phyloP scores from a whole-genome alignment of 2,797 vertebrate genomes.

The Scarus forsteni region DNA sequence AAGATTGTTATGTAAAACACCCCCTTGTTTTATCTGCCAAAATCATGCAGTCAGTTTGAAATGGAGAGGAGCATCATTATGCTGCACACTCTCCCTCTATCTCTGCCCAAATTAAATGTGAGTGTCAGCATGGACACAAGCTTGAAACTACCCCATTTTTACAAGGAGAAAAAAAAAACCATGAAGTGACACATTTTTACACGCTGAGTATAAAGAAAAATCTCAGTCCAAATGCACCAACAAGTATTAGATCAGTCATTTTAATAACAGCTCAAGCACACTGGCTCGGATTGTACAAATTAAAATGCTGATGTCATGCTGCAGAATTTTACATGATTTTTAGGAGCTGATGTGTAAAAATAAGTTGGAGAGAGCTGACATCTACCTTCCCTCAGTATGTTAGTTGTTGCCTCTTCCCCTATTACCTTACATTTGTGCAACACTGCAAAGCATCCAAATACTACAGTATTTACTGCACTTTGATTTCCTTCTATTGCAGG shows the following conservation, averaged over 20 bases:
- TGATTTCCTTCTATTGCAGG: not conserved
- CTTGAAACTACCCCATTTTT: slow-evolving; percentile 19
- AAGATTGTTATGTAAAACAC: slow-evolving; percentile 33
- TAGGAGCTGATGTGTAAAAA: too few species aligned
- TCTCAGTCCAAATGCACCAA: not conserved
- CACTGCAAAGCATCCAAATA: not conserved
- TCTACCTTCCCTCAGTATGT: not conserved
- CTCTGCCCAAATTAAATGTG: slow-evolving; percentile 15
- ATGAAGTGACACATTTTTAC: slow-evolving; percentile 24
- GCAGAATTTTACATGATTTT: not conserved
- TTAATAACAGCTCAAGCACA: not conserved
- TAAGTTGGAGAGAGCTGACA: not conserved
- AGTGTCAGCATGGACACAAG: slow-evolving; percentile 8
- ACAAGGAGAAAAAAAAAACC: slow-evolving; percentile 6
- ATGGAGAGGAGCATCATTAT: slow-evolving; percentile 14
- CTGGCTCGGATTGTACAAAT: not conserved
- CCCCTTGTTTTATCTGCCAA: slow-evolving; percentile 25
- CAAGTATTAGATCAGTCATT: slow-evolving; percentile 2
- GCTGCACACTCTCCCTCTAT: slow-evolving; percentile 1
- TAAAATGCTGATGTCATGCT: not conserved
- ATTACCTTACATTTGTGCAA: not conserved
- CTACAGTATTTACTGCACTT: not conserved
- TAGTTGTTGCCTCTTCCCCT: not conserved
- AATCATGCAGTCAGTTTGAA: slow-evolving; percentile 28
- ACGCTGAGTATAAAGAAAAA: not conserved